Evolutionary conservation across 2,113 vertebrate genomes (phyloP).

Genomic region (Trichechus manatus): DNA sequence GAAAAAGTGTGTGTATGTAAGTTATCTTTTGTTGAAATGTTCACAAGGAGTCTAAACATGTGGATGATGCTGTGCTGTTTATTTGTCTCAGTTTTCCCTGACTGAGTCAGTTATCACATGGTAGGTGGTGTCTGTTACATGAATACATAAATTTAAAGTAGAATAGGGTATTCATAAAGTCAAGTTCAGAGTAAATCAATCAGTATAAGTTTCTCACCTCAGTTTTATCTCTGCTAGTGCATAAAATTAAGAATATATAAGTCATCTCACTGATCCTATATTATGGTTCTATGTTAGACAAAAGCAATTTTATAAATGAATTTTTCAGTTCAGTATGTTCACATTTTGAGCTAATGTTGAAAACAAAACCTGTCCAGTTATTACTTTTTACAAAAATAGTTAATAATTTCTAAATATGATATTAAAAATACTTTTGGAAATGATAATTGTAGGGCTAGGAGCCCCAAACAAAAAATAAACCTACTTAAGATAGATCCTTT

Average conservation of each 20-base stretch:
- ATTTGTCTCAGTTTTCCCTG: not conserved
- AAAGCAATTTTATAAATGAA: conserved; percentile 49
- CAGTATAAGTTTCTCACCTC: not conserved
- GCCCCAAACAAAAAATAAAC: not conserved
- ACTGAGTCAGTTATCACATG: not conserved
- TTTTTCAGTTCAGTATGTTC: conserved; percentile 31
- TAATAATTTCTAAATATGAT: conserved; percentile 21
- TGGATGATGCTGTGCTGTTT: not conserved
- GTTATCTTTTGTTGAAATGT: not conserved
- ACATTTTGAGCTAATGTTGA: conserved; percentile 6
- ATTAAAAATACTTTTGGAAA: conserved; percentile 29
- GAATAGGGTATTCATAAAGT: conserved; percentile 27
- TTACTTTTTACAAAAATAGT: conserved; percentile 10
- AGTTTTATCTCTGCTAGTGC: conserved; percentile 7
- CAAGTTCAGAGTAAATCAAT: not conserved
- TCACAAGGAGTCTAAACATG: not conserved
- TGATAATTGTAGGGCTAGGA: not conserved
- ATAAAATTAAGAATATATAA: conserved; percentile 12
- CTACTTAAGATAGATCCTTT: not conserved
- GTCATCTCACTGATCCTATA: not conserved
- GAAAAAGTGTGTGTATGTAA: conserved; percentile 43
- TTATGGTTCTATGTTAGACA: not conserved
- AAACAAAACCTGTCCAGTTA: conserved; percentile 20
- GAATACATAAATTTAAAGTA: conserved; percentile 14
- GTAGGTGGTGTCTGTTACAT: not conserved